A percentile compares a stretch with the other conserved stretches of the same genome.
These are phyloP conservation scores for Petrosia ficiformis DNA, from an alignment of 37 sponge, comb jelly and placozoan species.

Conservation along the genomic window DNA sequence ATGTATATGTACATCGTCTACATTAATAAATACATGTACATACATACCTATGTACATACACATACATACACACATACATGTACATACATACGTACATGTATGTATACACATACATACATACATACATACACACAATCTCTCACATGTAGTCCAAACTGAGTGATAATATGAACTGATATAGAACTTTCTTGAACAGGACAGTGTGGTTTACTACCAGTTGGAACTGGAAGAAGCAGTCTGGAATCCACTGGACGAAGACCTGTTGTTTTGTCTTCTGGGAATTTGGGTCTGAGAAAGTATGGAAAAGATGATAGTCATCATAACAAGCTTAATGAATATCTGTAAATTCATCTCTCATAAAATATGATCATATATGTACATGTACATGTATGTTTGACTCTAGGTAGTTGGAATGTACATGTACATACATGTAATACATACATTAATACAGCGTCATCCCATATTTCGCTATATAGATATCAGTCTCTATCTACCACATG, in stretches of 20 bases:
- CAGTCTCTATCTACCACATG: no score
- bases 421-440: no score
- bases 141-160: slow-evolving; percentile 82
- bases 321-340: no score
- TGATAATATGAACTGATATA: slow-evolving; percentile 45
- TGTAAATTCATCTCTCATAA: no score
- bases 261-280: no score
- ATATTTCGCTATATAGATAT: no score
- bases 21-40: no score
- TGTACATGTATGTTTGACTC: no score
- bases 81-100: slow-evolving; percentile 15
- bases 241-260: no score
- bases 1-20: no score
- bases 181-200: slow-evolving; percentile 28
- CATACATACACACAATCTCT: background rate
- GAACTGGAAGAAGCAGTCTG: slow-evolving; percentile 55
- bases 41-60: background rate
- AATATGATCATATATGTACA: no score
- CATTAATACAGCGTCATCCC: background rate
- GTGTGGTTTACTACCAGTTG: slow-evolving; percentile 42
- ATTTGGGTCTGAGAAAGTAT: background rate
- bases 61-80: slow-evolving; percentile 11
- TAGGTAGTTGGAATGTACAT: no score
- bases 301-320: slow-evolving; percentile 1
- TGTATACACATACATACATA: slow-evolving; percentile 15